Percentiles rank a stretch among this genome's conserved stretches.
Evolutionary conservation across 2,888 invertebrate species (phyloP).

Genomic region (Drosophila aldrichi): DNA sequence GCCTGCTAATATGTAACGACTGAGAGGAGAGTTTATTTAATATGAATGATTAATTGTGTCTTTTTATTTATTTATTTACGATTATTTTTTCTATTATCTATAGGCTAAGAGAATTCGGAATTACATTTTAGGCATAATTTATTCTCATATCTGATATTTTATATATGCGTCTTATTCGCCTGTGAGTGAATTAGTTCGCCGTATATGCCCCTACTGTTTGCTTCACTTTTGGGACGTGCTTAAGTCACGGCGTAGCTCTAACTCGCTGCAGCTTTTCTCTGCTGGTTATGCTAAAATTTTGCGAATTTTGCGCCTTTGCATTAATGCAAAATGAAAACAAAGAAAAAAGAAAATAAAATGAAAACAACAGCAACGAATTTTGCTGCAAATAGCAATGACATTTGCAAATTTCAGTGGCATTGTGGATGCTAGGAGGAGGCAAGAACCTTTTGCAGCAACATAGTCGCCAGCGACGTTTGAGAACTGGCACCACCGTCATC

Average conservation of each 20-base stretch:
- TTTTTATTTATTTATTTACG: no score
- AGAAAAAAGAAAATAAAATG: neutral
- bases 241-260: slow-evolving; percentile 34
- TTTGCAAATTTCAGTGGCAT: slow-evolving; percentile 56
- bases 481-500: slow-evolving; percentile 13
- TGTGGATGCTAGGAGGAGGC: slow-evolving; percentile 35
- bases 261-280: slow-evolving; percentile 24
- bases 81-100: no score
- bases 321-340: slow-evolving; percentile 52
- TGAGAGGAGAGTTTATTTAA: neutral
- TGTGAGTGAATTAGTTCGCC: neutral
- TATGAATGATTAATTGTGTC: no score
- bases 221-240: slow-evolving; percentile 34
- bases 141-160: no score
- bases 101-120: no score
- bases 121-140: no score
- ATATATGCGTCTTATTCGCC: no score
- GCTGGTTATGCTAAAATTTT: slow-evolving; percentile 52
- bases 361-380: slow-evolving; percentile 10
- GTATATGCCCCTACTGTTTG: neutral
- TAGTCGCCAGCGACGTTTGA: slow-evolving; percentile 50
- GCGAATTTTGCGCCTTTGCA: slow-evolving; percentile 52
- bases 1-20: neutral
- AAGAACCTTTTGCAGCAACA: slow-evolving; percentile 44
- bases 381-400: slow-evolving; percentile 41